Conservation (phyloP, 2,797 vertebrate genomes). For the Poeciliopsis turneri region DNA sequence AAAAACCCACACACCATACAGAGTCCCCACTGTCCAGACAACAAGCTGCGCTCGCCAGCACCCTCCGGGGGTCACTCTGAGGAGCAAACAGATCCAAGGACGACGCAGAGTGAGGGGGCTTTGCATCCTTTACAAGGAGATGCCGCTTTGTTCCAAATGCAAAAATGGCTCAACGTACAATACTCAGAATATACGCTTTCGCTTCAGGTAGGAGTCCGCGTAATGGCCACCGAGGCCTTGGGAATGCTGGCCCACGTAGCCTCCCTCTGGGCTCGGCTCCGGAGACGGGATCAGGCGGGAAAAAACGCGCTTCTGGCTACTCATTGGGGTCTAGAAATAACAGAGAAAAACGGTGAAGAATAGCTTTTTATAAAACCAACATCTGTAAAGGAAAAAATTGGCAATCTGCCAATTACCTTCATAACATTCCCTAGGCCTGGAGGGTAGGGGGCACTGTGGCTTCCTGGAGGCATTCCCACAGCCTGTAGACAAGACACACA, state of each 20-base stretch:
- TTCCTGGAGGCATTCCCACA: constrained; percentile 85
- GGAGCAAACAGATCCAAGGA: constrained; percentile 47
- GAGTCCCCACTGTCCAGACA: constrained; percentile 54
- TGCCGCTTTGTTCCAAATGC: constrained; percentile 31
- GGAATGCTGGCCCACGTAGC: constrained; percentile 93
- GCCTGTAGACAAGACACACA: constrained; percentile 73
- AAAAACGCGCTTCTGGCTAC: constrained; percentile 90
- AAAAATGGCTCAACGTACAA: constrained; percentile 38
- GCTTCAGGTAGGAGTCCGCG: constrained; percentile 93
- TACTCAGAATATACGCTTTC: constrained; percentile 90
- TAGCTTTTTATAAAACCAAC: background rate
- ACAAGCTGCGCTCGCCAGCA: constrained; percentile 45
- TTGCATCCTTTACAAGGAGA: constrained; percentile 34
- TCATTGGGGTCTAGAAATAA: constrained; percentile 83
- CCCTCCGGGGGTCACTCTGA: constrained; percentile 66
- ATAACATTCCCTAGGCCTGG: constrained; percentile 77
- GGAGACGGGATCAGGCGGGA: constrained; percentile 91
- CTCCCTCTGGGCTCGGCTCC: constrained; percentile 91
- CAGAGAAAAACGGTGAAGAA: background rate
- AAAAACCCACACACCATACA: constrained; percentile 35
- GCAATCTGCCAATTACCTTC: constrained; percentile 74
- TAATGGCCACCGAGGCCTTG: constrained; percentile 94
- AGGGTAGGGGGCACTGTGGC: constrained; percentile 75
- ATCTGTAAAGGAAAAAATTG: background rate
- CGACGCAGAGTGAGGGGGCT: constrained; percentile 6